These are phyloP conservation scores for Umimayanthus chanpuru DNA, from an alignment of 92 coral and sea anemone genomes.

Conservation along the genomic window DNA sequence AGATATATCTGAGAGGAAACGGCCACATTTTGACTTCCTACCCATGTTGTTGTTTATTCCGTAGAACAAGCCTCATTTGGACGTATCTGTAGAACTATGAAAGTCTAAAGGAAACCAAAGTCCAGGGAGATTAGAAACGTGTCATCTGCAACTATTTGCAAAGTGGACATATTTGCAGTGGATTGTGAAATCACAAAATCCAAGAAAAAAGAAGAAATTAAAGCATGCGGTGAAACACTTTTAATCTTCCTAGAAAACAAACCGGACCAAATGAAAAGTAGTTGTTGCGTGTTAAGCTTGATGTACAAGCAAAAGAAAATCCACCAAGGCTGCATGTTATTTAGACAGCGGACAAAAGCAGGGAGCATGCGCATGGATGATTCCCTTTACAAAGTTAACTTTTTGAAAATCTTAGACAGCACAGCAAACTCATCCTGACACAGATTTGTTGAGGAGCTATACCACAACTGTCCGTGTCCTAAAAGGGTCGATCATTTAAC, in stretches of 20 bases:
- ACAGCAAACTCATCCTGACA: neutral
- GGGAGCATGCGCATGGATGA: neutral
- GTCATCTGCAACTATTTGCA: no score
- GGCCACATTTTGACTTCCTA: no score
- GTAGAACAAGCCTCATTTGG: neutral
- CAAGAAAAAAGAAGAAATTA: no score
- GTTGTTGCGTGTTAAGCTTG: neutral
- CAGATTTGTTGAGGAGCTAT: neutral
- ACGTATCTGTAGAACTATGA: neutral
- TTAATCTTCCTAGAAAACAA: no score
- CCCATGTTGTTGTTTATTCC: neutral
- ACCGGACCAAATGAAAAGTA: neutral
- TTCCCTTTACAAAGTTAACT: neutral
- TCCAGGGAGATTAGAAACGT: neutral
- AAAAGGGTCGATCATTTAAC: no score
- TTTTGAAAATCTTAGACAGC: no score
- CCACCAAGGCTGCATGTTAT: neutral
- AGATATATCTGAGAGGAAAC: neutral
- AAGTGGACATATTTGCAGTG: neutral
- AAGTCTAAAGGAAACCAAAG: neutral
- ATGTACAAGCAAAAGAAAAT: neutral
- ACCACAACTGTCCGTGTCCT: no score
- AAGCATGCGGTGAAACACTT: no score
- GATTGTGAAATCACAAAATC: no score
- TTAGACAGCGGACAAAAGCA: neutral